phyloP scores from a whole-genome alignment of 1,140 invertebrate genomes.

The Ips nitidus region DNA sequence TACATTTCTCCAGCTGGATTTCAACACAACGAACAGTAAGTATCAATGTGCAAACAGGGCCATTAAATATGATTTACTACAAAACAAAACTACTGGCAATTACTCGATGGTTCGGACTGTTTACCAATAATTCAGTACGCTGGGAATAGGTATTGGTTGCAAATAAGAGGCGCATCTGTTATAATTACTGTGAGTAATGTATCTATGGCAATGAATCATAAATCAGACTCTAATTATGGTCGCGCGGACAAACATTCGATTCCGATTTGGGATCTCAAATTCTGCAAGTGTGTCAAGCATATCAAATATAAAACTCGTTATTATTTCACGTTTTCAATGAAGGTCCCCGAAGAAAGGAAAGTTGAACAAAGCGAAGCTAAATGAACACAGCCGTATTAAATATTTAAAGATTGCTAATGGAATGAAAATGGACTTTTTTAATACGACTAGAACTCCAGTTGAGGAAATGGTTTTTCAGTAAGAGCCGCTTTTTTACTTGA shows the following conservation, averaged over 20 bases:
- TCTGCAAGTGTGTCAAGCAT: not conserved
- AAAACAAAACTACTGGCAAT: slow-evolving; percentile 4
- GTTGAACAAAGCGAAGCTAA: slow-evolving; percentile 29
- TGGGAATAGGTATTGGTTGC: slow-evolving; percentile 31
- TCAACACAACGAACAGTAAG: not conserved
- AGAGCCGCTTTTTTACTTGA: not conserved
- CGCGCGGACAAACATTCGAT: not conserved
- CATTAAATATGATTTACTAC: slow-evolving; percentile 2
- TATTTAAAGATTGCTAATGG: slow-evolving; percentile 36
- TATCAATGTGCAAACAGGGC: not conserved
- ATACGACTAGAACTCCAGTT: slow-evolving; percentile 15
- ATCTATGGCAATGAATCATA: slow-evolving; percentile 40
- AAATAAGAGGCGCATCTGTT: slow-evolving; percentile 47
- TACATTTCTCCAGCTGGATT: not conserved
- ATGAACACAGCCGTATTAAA: slow-evolving; percentile 29
- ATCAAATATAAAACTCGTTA: slow-evolving; percentile 5
- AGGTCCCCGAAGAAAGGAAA: slow-evolving; percentile 22
- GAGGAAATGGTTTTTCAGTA: slow-evolving; percentile 25
- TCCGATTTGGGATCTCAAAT: not conserved
- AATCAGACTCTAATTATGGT: slow-evolving; percentile 44
- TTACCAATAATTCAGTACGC: slow-evolving; percentile 3
- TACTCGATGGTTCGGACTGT: slow-evolving; percentile 6
- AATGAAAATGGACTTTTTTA: slow-evolving; percentile 38
- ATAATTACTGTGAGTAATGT: slow-evolving; percentile 52
- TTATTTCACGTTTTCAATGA: slow-evolving; percentile 4